Evolutionary conservation across 2,888 invertebrate genomes (phyloP).

Genomic region (Elgonia sp.): DNA sequence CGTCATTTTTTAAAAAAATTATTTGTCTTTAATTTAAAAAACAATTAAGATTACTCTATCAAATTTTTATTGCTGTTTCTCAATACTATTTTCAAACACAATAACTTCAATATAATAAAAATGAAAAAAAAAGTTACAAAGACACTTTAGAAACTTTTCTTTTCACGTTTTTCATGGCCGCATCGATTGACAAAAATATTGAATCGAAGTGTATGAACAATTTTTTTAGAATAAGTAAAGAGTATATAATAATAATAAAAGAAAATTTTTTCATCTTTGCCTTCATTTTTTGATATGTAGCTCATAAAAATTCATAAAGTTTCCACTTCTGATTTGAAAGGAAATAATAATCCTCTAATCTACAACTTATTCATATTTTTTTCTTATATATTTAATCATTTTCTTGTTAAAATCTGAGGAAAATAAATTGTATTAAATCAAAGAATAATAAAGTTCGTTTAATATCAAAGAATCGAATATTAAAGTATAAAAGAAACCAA

Average conservation of each 20-base stretch:
- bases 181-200: constrained; percentile 14
- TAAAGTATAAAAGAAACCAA: no score
- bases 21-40: not conserved
- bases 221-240: not conserved
- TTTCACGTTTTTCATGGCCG: constrained; percentile 28
- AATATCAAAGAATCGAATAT: no score
- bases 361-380: no score
- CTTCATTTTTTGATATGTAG: constrained; percentile 5
- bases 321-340: no score
- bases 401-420: no score
- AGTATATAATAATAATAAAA: not conserved
- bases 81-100: not conserved
- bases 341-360: no score
- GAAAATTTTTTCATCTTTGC: not conserved
- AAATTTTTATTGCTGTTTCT: not conserved
- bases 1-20: no score
- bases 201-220: constrained; percentile 34
- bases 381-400: no score
- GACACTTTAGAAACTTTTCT: constrained; percentile 9
- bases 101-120: not conserved
- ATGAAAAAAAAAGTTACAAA: not conserved
- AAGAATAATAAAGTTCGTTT: no score
- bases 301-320: not conserved
- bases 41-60: not conserved
- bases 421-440: no score